These are phyloP conservation scores for Trachemys scripta DNA, from an alignment of 2,113 vertebrate genomes.

Conservation along the genomic window DNA sequence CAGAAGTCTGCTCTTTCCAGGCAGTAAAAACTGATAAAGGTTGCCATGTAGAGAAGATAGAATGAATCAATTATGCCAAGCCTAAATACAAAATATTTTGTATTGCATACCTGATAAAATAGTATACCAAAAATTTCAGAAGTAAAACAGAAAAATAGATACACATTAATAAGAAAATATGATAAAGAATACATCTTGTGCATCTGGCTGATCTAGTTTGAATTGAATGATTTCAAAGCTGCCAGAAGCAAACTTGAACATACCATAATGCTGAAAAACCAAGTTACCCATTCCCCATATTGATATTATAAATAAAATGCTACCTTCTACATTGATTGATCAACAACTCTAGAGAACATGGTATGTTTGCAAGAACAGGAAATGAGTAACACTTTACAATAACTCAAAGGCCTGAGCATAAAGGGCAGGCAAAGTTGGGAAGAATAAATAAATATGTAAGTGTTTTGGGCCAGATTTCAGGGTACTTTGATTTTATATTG, in stretches of 20 bases:
- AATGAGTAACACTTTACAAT: not conserved
- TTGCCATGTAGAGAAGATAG: not conserved
- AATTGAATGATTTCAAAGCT: not conserved
- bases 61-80: not conserved
- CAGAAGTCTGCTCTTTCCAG: not conserved
- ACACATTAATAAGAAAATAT: not conserved
- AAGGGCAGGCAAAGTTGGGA: not conserved
- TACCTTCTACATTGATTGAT: not conserved
- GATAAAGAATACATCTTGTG: not conserved
- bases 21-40: not conserved
- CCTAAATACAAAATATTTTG: not conserved
- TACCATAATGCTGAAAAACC: not conserved
- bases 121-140: not conserved
- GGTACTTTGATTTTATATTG: not conserved
- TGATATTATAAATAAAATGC: not conserved
- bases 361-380: not conserved
- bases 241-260: not conserved
- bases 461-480: not conserved
- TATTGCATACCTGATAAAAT: not conserved
- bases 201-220: not conserved
- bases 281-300: not conserved
- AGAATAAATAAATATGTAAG: not conserved
- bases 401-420: not conserved
- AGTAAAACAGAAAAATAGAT: not conserved
- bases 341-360: not conserved